Percentiles rank a stretch among this genome's conserved stretches.
Evolutionary conservation across 2,888 invertebrate species (phyloP).

Genomic region (Drosophila fungiperda): DNA sequence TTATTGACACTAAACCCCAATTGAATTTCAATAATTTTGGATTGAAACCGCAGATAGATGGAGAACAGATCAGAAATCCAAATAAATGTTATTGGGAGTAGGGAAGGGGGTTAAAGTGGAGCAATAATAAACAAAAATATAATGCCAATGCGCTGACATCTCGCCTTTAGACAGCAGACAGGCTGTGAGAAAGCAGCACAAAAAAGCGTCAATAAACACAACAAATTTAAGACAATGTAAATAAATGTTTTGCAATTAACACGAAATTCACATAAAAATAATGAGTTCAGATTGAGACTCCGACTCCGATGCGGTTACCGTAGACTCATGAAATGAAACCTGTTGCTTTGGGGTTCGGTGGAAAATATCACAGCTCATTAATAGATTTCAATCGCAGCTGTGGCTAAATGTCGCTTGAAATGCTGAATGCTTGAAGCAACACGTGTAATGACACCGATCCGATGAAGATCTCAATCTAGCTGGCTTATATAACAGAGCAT

Average conservation of each 20-base stretch:
- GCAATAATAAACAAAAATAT: constrained; percentile 45
- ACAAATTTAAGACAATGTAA: constrained; percentile 73
- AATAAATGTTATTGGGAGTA: constrained; percentile 24
- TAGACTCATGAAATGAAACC: constrained; percentile 64
- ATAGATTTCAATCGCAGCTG: constrained; percentile 66
- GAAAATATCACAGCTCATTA: constrained; percentile 74
- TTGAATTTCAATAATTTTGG: constrained; percentile 42
- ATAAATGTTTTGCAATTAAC: constrained; percentile 74
- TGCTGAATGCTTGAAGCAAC: constrained; percentile 40
- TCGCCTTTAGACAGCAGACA: constrained; percentile 23
- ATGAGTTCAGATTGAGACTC: constrained; percentile 62
- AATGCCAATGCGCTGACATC: constrained; percentile 42
- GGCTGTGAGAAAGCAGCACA: constrained; percentile 66
- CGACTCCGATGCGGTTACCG: constrained; percentile 2
- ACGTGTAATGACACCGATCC: constrained; percentile 59
- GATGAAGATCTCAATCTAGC: constrained; percentile 44
- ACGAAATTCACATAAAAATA: constrained; percentile 78
- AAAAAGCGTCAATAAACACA: constrained; percentile 60
- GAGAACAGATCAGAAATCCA: constrained; percentile 43
- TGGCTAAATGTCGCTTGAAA: constrained; percentile 68
- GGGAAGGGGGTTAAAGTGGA: neutral
- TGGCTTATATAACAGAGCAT: constrained; percentile 8
- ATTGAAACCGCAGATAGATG: constrained; percentile 4
- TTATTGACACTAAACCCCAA: constrained; percentile 19
- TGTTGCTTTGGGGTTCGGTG: constrained; percentile 38